Conservation (phyloP, 1,140 invertebrate species). For the Neomicropteryx cornuta region DNA sequence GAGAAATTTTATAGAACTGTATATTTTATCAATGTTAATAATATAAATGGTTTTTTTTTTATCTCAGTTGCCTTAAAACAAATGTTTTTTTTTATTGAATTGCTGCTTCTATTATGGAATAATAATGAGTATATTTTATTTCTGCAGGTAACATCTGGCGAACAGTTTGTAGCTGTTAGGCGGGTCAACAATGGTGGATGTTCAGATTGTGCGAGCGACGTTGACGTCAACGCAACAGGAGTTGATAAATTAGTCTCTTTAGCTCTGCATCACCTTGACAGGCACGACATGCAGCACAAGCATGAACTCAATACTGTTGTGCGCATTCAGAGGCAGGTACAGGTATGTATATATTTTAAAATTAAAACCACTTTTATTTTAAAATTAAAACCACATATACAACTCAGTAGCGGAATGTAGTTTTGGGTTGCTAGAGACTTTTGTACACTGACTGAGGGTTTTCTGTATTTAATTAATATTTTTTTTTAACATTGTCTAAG, state of each 20-base stretch:
- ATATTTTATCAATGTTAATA: too few relatives aligned
- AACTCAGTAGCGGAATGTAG: not conserved
- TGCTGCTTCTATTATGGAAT: too few relatives aligned
- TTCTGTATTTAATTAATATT: too few relatives aligned
- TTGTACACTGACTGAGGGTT: too few relatives aligned
- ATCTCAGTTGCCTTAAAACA: too few relatives aligned
- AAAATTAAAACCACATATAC: not conserved
- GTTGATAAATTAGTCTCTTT: slow-evolving; percentile 26
- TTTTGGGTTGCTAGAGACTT: too few relatives aligned
- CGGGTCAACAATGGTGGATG: slow-evolving; percentile 20
- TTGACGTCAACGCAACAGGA: slow-evolving; percentile 28
- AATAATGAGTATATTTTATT: too few relatives aligned
- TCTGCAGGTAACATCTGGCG: slow-evolving; percentile 30
- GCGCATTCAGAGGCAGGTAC: slow-evolving; percentile 35
- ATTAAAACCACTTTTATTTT: not conserved
- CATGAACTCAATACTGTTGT: slow-evolving; percentile 26
- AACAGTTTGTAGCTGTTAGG: slow-evolving; percentile 36
- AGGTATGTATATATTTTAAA: slow-evolving; percentile 18
- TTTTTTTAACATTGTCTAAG: not conserved
- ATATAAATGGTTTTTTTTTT: too few relatives aligned
- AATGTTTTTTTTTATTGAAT: too few relatives aligned
- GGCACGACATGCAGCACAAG: slow-evolving; percentile 22
- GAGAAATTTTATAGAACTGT: too few relatives aligned
- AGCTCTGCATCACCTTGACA: slow-evolving; percentile 28
- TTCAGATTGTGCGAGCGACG: slow-evolving; percentile 28